phyloP scores from a whole-genome alignment of 2,888 invertebrate genomes.

The Pedicia rivosa region DNA sequence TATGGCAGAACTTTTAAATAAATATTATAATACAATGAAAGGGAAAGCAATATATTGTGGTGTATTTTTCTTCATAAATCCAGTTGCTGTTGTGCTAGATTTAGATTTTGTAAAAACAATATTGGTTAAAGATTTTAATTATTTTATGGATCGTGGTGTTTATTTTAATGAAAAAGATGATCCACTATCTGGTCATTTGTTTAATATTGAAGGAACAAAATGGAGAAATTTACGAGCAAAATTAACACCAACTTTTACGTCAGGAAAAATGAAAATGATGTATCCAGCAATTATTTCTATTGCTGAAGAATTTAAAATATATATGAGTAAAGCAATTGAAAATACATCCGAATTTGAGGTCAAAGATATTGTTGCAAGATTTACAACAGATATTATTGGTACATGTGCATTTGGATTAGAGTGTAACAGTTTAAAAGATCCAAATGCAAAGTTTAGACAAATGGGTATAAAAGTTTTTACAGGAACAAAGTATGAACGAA shows the following conservation, averaged over 20 bases:
- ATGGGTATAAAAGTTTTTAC: slow-evolving; percentile 15
- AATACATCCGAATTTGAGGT: slow-evolving; percentile 21
- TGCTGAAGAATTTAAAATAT: not conserved
- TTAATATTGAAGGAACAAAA: slow-evolving; percentile 18
- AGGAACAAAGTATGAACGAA: not conserved
- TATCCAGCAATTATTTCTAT: slow-evolving; percentile 20
- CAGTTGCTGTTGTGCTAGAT: slow-evolving; percentile 15
- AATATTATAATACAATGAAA: slow-evolving; percentile 8
- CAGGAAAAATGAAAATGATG: slow-evolving; percentile 34
- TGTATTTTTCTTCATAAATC: slow-evolving; percentile 8
- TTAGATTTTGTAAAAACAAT: slow-evolving; percentile 23
- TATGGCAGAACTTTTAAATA: slow-evolving; percentile 2
- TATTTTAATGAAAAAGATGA: slow-evolving; percentile 16
- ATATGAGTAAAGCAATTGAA: slow-evolving; percentile 3
- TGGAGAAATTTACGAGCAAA: slow-evolving; percentile 32
- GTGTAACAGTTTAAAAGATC: slow-evolving; percentile 27
- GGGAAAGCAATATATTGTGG: slow-evolving; percentile 8
- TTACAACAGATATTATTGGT: slow-evolving; percentile 34
- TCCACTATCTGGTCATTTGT: slow-evolving; percentile 18
- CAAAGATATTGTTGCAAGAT: slow-evolving; percentile 28
- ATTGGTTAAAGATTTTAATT: slow-evolving; percentile 18
- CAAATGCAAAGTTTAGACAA: slow-evolving; percentile 23
- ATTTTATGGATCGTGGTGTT: slow-evolving; percentile 18
- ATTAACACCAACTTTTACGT: slow-evolving; percentile 32
- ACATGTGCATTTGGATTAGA: slow-evolving; percentile 32